Base-by-base conservation (phyloP, 2,113 vertebrate genomes). In the Benitochromis conjunctus region DNA sequence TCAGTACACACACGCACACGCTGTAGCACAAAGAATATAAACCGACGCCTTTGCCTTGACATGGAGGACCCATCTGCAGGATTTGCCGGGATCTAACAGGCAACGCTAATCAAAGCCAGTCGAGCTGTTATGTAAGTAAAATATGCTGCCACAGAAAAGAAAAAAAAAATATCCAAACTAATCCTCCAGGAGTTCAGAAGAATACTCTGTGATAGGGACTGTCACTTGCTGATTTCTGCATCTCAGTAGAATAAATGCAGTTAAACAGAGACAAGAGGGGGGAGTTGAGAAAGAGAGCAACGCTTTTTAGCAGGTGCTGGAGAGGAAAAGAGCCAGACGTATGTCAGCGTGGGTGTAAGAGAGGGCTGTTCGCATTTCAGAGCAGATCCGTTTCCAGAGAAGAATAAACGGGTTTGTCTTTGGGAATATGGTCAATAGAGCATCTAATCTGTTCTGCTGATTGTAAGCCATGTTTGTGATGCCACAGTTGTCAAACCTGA, bases 81-180 rank as follows among this genome's bases (percentile, higher is more conserved):
- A 90, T 92, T 91, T 92, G 41, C 58, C 0, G 2, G 56, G 60
- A 80, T 86, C 80, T 79, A 79, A 90, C 1, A 11, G 58, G 79
- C 71, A 86, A 82, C 9, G 41, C 77, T 82, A 86, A 94, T 92
- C 83, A 90, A 92, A 93, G 86, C 80, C 62, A 64, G 85, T 77
- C 12, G 46, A 86, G 64, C 9, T 5, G 76, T 94, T 94, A 94
- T 78, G 46, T 18, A 95, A 96, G 86, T 85, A 58, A 76, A 88
- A 91, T 79, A 79, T 16, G 53, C 86, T 54, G 71, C 76, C 1
- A 66, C 81, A 14, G 41, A 29, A 48, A 71, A 71, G 46, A 84
- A 87, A 78, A 11, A 74, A 69, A 7, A 66, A 26, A 26, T 3
- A 26, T 88, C 71, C 79, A 62, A 84, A 80, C 48, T 81, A 86